phyloP scores from a whole-genome alignment of 1,140 invertebrate species.

The Belonocnema kinseyi region DNA sequence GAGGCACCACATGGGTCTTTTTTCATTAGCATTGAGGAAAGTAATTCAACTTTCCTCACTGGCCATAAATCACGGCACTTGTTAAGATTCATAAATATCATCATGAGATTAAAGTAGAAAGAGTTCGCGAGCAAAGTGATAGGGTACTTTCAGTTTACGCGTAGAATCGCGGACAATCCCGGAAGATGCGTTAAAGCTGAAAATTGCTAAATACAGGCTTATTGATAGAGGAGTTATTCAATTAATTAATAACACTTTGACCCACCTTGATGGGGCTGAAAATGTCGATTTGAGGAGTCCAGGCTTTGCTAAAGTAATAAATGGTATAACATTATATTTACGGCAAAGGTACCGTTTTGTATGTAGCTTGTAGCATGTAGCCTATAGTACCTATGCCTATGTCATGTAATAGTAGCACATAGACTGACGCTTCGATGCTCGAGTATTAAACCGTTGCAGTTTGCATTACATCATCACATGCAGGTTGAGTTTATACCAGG shows the following conservation, averaged over 20 bases:
- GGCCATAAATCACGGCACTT: conserved; percentile 16
- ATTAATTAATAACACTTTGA: not conserved
- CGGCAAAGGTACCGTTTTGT: not conserved
- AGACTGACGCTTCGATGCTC: conserved; percentile 13
- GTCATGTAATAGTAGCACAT: not conserved
- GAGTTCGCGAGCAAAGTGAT: conserved; percentile 8
- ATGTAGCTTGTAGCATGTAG: not conserved
- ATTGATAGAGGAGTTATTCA: not conserved
- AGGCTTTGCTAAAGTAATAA: too few relatives aligned
- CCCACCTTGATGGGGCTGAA: not conserved
- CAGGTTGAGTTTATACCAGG: conserved; percentile 7
- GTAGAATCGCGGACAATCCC: conserved; percentile 12
- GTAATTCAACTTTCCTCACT: conserved; percentile 8
- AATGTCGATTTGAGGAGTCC: too few relatives aligned
- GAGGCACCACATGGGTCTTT: not conserved
- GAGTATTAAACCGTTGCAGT: conserved; percentile 29
- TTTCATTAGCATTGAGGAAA: conserved; percentile 1
- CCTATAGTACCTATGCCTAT: not conserved
- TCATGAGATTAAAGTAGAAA: conserved; percentile 9
- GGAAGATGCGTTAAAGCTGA: not conserved
- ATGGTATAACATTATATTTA: too few relatives aligned
- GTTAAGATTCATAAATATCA: conserved; percentile 20
- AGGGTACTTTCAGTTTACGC: not conserved
- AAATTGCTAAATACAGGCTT: not conserved
- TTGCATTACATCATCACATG: conserved; percentile 26